Evolutionary conservation across 2,113 vertebrate species (phyloP), one percentile per base, ranked within the genome.

Genomic region (Cottus gobio): DNA sequence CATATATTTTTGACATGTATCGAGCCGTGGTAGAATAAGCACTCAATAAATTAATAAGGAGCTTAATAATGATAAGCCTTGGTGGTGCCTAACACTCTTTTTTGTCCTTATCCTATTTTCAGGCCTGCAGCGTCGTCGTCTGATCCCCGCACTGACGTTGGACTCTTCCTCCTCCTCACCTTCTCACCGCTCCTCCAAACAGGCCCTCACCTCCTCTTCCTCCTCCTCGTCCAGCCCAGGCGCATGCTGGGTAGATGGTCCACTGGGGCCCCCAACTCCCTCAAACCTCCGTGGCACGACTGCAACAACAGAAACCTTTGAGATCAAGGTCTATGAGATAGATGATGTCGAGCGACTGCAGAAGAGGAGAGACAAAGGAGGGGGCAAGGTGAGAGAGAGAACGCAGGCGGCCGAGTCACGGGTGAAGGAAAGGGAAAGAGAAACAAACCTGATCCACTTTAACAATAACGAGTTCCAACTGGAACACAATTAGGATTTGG

Each of bases 271-370:
- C 1, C 89, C 85, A 1, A 77, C 74, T 9, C 57, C 93, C 10
- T 63, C 90, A 88, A 70, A 89, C 94, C 73, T 83, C 94, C 95
- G 94, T 77, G 96, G 62, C 84, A 91, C 10, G 56, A 94, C 50
- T 0, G 61, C 80, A 8, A 65, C 87, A 1, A 93, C 95, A 26
- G 98, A 99, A 75, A 96, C 97, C 64, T 99, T 99, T 30, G 98
- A 99, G 94, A 99, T 99, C 85, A 99, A 99, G 85, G 98, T 99
- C 68, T 99, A 99, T n/a, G 97, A 99, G 85, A 99, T 99, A 3
- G 98, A 99, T 20, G 97, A 99, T 0, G 97, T 99, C 8, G 97
- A 99, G 72, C 95, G 98, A 58, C 95, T 99, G 48, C 97, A 98
- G 91, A 94, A 96, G 84, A 95, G 96, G 64, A 95, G 95, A 71